A percentile compares a stretch with the other conserved stretches of the same genome.
phyloP scores from a whole-genome alignment of 1,140 invertebrate genomes.

The Ceratitis capitata region DNA sequence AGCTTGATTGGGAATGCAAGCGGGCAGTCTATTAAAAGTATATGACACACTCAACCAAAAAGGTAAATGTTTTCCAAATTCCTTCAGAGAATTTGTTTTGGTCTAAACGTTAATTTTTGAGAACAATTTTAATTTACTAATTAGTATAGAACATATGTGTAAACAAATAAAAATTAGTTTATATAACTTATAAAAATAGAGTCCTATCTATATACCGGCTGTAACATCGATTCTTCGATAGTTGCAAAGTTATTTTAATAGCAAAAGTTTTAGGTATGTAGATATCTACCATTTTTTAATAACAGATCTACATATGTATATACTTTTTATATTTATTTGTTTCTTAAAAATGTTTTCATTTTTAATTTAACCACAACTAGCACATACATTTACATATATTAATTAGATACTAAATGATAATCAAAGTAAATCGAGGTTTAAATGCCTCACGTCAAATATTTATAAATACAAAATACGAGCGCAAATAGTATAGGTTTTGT shows the following conservation, averaged over 20 bases:
- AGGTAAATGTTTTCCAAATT: no score
- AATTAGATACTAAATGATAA: neutral
- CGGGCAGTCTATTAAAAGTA: neutral
- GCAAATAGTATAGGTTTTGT: neutral
- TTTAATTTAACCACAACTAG: neutral
- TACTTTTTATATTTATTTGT: neutral
- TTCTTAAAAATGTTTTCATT: neutral
- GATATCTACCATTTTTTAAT: neutral
- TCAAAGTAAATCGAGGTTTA: neutral
- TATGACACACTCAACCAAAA: neutral
- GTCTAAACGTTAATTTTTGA: neutral
- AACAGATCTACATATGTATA: neutral
- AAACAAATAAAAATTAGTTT: no score
- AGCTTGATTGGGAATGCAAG: constrained; percentile 7
- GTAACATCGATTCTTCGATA: no score
- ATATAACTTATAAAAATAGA: no score
- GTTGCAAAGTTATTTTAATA: no score
- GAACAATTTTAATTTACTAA: neutral
- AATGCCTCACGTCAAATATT: neutral
- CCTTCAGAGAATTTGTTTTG: neutral
- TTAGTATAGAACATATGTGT: no score
- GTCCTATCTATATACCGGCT: no score
- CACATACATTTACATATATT: neutral
- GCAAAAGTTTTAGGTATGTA: no score
- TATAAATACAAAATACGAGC: neutral